Evolutionary conservation across 2,113 vertebrate genomes (phyloP), one percentile per base, ranked within the genome.

Genomic region (Hypomesus transpacificus): DNA sequence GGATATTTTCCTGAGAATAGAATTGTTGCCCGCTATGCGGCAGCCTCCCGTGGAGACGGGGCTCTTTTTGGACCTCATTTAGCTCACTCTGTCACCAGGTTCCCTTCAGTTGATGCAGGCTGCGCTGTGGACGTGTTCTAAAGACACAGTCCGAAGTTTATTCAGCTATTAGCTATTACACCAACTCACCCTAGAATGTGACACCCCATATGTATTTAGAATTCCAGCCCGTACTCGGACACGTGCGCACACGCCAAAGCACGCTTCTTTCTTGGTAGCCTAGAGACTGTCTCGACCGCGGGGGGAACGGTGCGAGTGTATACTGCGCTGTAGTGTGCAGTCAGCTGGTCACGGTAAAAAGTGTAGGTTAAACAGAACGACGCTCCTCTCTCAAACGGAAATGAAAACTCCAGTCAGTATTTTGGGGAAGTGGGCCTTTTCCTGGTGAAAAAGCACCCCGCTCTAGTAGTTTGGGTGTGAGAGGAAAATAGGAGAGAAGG

Each of bases 401-500:
- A 65, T 65, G 63, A 65, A 65, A 50, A 65, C 63, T 65, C 34
- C 34, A 65, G 63, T 39, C 63, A 71, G 74, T 75, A 74, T 84
- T 87, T 84, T 85, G 86, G 39, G 39, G 85, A 80, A 78, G 74
- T 85, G 86, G 68, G 68, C 68, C 84, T 87, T 46, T 89, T 85
- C 74, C 72, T 80, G 66, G 76, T 75, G 86, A 83, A 85, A 78
- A 85, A 83, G 22, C 69, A 76, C 76, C 75, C 73, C 64, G 69
- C 80, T 87, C 73, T 80, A 81, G 84, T 76, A 80, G 81, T 84
- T 78, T 86, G 81, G 84, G 78, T 75, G 80, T 80, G 84, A 73
- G 61, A 75, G 21, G 39, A 46, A 46, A 64, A 79, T 66, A 52
- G 65, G 70, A 63, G 66, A 52, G 70, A 51, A 71, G 64, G 61